phyloP scores from a whole-genome alignment of 1,140 invertebrate species.

The Trichomalopsis sarcophagae region DNA sequence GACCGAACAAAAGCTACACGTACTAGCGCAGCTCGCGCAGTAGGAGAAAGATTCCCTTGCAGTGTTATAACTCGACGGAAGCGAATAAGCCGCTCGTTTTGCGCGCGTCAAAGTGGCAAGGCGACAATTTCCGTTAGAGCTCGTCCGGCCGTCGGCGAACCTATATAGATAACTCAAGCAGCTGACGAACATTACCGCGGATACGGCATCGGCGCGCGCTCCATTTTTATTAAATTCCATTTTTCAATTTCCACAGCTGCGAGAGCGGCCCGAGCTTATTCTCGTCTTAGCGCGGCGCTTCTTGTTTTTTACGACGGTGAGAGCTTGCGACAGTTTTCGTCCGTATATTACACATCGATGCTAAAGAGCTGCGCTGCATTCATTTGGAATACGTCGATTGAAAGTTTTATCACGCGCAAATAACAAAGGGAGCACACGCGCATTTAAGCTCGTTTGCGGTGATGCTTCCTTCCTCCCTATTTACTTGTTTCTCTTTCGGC shows the following conservation, averaged over 20 bases:
- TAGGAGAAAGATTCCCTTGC: not conserved
- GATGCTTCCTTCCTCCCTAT: not conserved
- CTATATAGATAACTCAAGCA: not conserved
- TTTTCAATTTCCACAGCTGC: constrained; percentile 17
- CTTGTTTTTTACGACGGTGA: not conserved
- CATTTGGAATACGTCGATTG: no score
- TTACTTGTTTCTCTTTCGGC: not conserved
- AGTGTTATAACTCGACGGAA: not conserved
- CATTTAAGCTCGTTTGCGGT: not conserved
- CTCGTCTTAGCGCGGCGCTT: not conserved
- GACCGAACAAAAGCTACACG: not conserved
- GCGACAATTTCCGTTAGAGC: constrained; percentile 1
- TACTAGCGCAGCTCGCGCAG: not conserved
- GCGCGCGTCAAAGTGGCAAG: not conserved
- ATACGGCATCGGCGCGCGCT: not conserved
- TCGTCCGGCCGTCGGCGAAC: not conserved
- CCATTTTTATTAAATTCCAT: constrained; percentile 24
- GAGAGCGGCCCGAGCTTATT: not conserved
- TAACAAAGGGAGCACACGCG: not conserved
- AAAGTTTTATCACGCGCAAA: no score
- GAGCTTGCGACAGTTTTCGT: not conserved
- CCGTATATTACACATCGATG: not conserved
- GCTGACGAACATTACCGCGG: constrained; percentile 15
- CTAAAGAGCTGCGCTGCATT: no score
- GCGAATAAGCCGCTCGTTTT: not conserved